These are phyloP conservation scores for Gobio gobio DNA, from an alignment of 2,113 vertebrate genomes.

Conservation along the genomic window DNA sequence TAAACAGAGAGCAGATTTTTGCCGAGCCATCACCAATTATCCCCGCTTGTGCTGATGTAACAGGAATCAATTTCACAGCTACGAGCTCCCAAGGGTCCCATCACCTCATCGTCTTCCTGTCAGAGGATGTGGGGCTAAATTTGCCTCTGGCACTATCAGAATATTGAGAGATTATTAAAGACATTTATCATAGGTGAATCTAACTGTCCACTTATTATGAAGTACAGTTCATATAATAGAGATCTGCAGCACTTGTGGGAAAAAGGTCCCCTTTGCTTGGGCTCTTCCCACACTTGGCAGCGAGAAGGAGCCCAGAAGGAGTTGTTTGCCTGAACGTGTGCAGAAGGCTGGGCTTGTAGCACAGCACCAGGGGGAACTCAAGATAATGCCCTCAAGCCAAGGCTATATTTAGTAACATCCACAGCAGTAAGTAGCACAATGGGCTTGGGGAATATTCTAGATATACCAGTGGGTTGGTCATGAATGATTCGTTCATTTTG, in stretches of 20 bases:
- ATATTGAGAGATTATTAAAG: slow-evolving; percentile 76
- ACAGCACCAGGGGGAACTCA: slow-evolving; percentile 52
- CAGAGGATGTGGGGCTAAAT: slow-evolving; percentile 70
- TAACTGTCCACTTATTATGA: slow-evolving; percentile 58
- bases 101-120: slow-evolving; percentile 40
- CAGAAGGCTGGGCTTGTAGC: slow-evolving; percentile 54
- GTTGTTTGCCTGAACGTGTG: slow-evolving; percentile 47
- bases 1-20: slow-evolving; percentile 60
- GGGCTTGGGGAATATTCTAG: neutral
- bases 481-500: no score
- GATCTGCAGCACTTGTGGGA: neutral
- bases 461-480: no score
- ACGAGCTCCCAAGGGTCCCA: slow-evolving; percentile 62
- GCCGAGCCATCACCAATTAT: slow-evolving; percentile 71
- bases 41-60: slow-evolving; percentile 65
- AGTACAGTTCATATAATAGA: slow-evolving; percentile 20
- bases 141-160: slow-evolving; percentile 67
- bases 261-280: neutral
- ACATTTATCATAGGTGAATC: slow-evolving; percentile 68
- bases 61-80: slow-evolving; percentile 70
- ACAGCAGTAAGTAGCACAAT: slow-evolving; percentile 12
- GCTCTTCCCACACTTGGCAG: slow-evolving; percentile 19
- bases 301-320: slow-evolving; percentile 57
- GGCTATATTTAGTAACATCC: slow-evolving; percentile 54
- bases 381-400: slow-evolving; percentile 56